phyloP scores from a whole-genome alignment of 2,888 invertebrate genomes.

The Ophraella communa region DNA sequence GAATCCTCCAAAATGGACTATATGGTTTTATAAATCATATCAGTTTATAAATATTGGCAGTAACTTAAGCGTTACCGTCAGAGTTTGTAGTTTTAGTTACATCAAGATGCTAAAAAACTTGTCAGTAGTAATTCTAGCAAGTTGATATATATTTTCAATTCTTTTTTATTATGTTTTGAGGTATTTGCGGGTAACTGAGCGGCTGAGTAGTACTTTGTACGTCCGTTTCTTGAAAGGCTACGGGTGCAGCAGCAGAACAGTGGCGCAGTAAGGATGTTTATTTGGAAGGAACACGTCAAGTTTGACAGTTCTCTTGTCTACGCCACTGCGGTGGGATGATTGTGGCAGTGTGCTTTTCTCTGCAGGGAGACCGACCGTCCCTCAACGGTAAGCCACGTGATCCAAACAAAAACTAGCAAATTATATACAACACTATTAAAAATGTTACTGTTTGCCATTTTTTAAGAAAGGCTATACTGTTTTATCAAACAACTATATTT shows the following conservation, averaged over 20 bases:
- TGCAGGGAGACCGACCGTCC: constrained; percentile 58
- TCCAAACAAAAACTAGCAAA: background rate
- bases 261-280: background rate
- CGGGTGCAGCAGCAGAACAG: constrained; percentile 40
- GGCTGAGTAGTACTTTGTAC: constrained; percentile 54
- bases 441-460: too few relatives aligned
- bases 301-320: constrained; percentile 52
- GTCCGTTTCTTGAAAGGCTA: constrained; percentile 56
- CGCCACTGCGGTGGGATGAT: constrained; percentile 45
- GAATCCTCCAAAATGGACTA: background rate
- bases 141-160: constrained; percentile 35
- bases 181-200: constrained; percentile 53
- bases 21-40: background rate
- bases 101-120: background rate
- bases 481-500: too few relatives aligned
- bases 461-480: too few relatives aligned
- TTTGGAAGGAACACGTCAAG: constrained; percentile 39
- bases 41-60: background rate
- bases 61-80: background rate
- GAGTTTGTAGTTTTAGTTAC: constrained; percentile 2
- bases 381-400: constrained; percentile 42
- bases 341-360: constrained; percentile 54
- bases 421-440: background rate
- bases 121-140: background rate
- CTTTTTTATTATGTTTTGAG: constrained; percentile 45